A percentile compares a stretch with the other conserved stretches of the same genome.
These are phyloP conservation scores for Chrysotoxum bicinctum DNA, from an alignment of 2,888 invertebrate species.

Conservation along the genomic window DNA sequence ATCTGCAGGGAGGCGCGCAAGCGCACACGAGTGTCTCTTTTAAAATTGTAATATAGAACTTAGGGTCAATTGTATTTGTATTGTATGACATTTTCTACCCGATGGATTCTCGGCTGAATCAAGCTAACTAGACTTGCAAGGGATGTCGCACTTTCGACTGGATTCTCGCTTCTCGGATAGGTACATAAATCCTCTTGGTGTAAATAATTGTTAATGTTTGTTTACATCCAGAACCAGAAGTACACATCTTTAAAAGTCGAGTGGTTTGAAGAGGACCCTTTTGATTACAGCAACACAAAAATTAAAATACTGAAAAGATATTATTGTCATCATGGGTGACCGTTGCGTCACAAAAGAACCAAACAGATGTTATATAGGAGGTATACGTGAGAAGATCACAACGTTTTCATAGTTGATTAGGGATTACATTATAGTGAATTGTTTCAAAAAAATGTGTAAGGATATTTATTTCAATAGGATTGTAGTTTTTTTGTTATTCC, in stretches of 20 bases:
- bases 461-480: not conserved
- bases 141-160: not conserved
- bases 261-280: constrained; percentile 34
- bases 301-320: constrained; percentile 42
- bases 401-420: constrained; percentile 61
- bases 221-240: constrained; percentile 45
- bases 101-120: constrained; percentile 5
- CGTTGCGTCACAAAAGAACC: constrained; percentile 37
- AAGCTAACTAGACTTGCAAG: not conserved
- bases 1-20: constrained; percentile 48
- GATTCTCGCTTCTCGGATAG: not conserved
- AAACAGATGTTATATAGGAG: constrained; percentile 53
- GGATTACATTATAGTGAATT: constrained; percentile 36
- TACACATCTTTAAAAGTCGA: constrained; percentile 43
- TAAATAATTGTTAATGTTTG: constrained; percentile 62
- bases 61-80: constrained; percentile 47
- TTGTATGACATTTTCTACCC: constrained; percentile 55
- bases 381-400: constrained; percentile 46
- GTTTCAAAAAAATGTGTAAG: not conserved
- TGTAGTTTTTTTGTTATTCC: not conserved
- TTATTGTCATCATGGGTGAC: constrained; percentile 49
- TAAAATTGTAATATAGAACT: not conserved
- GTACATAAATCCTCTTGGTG: constrained; percentile 24
- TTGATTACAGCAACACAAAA: constrained; percentile 4
- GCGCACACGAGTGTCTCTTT: constrained; percentile 13